Percentiles rank a stretch among this genome's conserved stretches.
These are phyloP conservation scores for Poliocrania exsul DNA, from an alignment of 2,797 vertebrate species.

Conservation along the genomic window DNA sequence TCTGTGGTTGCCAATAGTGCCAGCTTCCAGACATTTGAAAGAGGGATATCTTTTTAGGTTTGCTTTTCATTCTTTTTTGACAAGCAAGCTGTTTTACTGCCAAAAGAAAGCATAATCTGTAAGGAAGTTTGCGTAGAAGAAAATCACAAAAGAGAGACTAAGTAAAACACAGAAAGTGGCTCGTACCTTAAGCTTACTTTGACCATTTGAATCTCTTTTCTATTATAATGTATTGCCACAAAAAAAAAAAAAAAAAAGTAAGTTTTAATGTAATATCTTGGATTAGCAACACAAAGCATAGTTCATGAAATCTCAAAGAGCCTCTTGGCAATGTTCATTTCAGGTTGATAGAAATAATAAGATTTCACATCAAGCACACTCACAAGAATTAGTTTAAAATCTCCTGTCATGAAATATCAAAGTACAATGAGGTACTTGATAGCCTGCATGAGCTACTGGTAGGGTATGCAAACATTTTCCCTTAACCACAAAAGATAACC, in stretches of 20 bases:
- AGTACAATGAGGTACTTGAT: not conserved
- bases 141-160: not conserved
- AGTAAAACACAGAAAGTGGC: not conserved
- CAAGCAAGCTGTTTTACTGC: not conserved
- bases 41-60: not conserved
- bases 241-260: not conserved
- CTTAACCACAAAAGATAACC: not conserved
- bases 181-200: not conserved
- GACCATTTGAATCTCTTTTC: not conserved
- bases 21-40: not conserved
- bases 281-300: not conserved
- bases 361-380: not conserved
- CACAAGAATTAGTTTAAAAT: not conserved
- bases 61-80: not conserved
- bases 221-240: not conserved
- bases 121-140: not conserved
- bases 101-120: not conserved
- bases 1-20: not conserved
- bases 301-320: not conserved
- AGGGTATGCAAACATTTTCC: not conserved
- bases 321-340: not conserved
- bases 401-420: not conserved
- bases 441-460: not conserved
- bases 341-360: constrained; percentile 22
- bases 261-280: not conserved